Conservation (phyloP, 2,113 vertebrate genomes). For the Globicephala melas region DNA sequence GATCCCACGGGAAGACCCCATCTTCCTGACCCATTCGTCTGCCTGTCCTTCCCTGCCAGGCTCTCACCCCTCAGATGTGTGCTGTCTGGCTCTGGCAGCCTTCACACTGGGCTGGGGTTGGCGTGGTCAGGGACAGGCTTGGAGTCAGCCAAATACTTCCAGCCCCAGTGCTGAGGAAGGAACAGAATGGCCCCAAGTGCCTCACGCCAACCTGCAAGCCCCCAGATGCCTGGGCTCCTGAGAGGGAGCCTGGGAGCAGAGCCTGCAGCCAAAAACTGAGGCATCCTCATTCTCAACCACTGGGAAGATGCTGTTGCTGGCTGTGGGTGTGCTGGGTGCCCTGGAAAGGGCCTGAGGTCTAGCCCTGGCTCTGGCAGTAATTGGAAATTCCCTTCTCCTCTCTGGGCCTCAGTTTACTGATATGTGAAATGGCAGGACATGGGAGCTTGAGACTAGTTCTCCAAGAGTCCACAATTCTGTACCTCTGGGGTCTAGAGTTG, state of each 20-base stretch:
- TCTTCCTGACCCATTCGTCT: not conserved
- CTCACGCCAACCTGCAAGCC: not conserved
- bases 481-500: not conserved
- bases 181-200: not conserved
- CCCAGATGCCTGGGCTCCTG: not conserved
- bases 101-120: not conserved
- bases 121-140: not conserved
- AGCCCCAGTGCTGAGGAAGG: not conserved
- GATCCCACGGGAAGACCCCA: not conserved
- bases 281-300: not conserved
- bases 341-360: not conserved
- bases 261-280: not conserved
- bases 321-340: rapidly evolving
- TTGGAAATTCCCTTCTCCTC: not conserved
- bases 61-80: not conserved
- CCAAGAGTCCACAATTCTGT: not conserved
- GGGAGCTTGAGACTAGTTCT: not conserved
- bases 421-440: not conserved
- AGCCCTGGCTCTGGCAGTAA: not conserved
- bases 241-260: not conserved
- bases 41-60: not conserved
- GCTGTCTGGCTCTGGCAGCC: not conserved
- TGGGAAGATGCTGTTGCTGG: not conserved
- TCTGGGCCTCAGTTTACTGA: not conserved
- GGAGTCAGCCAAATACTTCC: not conserved